These are phyloP conservation scores for Pachyrhynchus sulphureomaculatus DNA, from an alignment of 1,140 invertebrate genomes.

Conservation along the genomic window DNA sequence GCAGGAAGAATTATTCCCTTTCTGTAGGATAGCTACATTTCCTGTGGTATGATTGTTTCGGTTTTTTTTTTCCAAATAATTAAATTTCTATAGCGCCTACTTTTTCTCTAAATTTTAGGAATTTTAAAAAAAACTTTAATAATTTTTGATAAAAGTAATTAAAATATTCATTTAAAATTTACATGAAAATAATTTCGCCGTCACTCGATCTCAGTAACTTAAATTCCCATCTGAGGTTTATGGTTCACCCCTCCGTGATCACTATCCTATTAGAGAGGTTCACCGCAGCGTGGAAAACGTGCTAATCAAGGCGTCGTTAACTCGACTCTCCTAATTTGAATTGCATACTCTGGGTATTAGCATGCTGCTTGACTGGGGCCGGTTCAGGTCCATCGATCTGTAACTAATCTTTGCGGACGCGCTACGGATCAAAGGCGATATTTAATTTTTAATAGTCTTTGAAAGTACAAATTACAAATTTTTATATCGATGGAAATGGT, in stretches of 20 bases:
- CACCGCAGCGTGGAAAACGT: constrained; percentile 28
- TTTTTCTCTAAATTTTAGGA: too few relatives aligned
- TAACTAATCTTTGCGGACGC: constrained; percentile 19
- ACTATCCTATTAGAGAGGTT: constrained; percentile 20
- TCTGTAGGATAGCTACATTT: too few relatives aligned
- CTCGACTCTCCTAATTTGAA: constrained; percentile 29
- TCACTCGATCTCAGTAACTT: background rate
- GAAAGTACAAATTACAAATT: background rate
- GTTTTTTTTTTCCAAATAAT: too few relatives aligned
- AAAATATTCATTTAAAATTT: too few relatives aligned
- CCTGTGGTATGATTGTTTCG: too few relatives aligned
- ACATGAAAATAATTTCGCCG: background rate
- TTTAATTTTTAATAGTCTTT: background rate
- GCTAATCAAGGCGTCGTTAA: constrained; percentile 33
- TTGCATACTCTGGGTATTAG: constrained; percentile 33
- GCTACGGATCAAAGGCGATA: background rate
- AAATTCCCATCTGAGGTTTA: background rate
- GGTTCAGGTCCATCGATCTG: constrained; percentile 15
- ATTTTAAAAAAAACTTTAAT: too few relatives aligned
- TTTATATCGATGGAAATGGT: too few relatives aligned
- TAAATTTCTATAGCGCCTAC: too few relatives aligned
- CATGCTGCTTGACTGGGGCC: constrained; percentile 20
- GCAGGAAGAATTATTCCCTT: too few relatives aligned
- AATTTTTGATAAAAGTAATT: too few relatives aligned
- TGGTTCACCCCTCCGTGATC: constrained; percentile 16